Percentiles rank a stretch among this genome's conserved stretches.
Conservation (phyloP, 2,888 invertebrate genomes). For the Thera britannica region DNA sequence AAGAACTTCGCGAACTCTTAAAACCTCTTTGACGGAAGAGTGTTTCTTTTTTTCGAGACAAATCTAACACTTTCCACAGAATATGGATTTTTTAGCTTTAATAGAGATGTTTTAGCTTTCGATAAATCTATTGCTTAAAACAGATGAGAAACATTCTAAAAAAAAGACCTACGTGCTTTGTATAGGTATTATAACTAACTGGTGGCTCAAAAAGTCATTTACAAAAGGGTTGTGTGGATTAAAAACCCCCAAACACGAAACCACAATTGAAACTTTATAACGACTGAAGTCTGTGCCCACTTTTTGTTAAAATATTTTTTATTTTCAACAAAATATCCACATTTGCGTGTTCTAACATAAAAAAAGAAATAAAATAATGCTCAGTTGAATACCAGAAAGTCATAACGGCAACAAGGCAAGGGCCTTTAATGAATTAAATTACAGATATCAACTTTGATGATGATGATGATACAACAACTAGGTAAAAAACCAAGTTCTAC, state of each 20-base stretch:
- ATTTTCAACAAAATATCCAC: no score
- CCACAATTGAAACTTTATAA: neutral
- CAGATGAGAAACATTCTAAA: no score
- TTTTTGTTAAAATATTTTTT: neutral
- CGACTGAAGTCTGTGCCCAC: neutral
- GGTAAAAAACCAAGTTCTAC: no score
- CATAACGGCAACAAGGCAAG: no score
- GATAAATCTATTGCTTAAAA: neutral
- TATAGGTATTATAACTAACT: neutral
- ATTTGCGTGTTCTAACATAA: no score
- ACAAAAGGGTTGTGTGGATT: neutral
- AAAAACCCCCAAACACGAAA: neutral
- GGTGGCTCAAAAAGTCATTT: no score
- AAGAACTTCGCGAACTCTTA: constrained; percentile 39
- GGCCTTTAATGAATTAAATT: no score
- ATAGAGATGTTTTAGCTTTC: neutral
- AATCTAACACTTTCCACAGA: constrained; percentile 44
- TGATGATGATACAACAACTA: no score
- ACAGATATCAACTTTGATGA: no score
- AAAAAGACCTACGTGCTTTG: no score
- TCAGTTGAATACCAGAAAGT: no score
- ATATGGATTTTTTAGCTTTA: neutral
- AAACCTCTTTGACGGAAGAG: constrained; percentile 58
- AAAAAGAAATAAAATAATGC: no score
- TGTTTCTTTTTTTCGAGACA: constrained; percentile 58